Evolutionary conservation across 2,888 invertebrate species (phyloP), one percentile per base, ranked within the genome.

Genomic region (Sesamia inferens): DNA sequence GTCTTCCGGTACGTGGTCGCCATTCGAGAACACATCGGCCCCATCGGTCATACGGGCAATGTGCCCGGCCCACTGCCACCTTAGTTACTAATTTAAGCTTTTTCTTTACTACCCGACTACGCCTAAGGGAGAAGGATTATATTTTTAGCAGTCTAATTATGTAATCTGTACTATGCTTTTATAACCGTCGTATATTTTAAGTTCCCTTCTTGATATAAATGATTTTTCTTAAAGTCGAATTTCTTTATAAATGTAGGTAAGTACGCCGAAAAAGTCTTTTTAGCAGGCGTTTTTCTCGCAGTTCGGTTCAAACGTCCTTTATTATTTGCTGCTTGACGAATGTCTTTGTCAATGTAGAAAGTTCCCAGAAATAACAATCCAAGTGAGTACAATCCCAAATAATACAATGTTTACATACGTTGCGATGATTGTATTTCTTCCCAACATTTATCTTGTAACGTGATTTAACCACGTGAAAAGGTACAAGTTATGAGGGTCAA

Each of bases 401-500:
- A 80, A 57, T 66, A 59, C 47, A 57, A 58, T 54, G 31, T 67
- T 5, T 65, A 64, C 39, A 64, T 11, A 70, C 47, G 61, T 70
- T 55, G 42, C 24, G 22, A 39, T 54, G 5, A n/a, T 47, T 61
- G 61, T 76, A 76, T 64, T 81, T 71, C 59, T 68, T 47, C 8
- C 55, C 16, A 24, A 59, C 73, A 84, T 84, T 57, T 70, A 72
- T 82, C 82, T 77, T 62, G 81, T 63, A 44, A 58, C 63, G 63
- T 71, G 82, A 81, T 84, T 77, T 77, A 81, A 84, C 74, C 70
- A 58, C 62, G 58, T 62, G 68, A 72, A 82, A 82, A 84, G 84
- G 82, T 82, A 68, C 62, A 84, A 82, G 69, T 82, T 82, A 82
- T 71, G 78, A 74, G 82, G 84, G 82, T 82, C 82, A 69, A 77